A percentile compares a stretch with the other conserved stretches of the same genome.
These are phyloP conservation scores for Amphiduros pacificus DNA, from an alignment of 2,888 invertebrate genomes.

Conservation along the genomic window DNA sequence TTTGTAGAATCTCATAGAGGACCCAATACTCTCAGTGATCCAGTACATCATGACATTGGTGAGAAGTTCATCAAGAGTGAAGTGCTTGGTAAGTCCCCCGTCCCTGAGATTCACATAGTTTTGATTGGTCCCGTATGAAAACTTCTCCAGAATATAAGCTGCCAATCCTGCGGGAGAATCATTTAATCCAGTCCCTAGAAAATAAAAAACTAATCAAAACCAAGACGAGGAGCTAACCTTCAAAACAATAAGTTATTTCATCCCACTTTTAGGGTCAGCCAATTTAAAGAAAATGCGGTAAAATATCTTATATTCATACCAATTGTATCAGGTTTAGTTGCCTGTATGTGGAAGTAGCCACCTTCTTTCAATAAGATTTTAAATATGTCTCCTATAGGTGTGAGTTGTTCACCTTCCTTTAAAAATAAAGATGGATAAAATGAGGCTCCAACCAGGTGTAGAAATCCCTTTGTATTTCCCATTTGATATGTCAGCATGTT, in stretches of 20 bases:
- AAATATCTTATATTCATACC: too few relatives aligned
- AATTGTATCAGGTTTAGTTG: conserved; percentile 86
- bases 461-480: background rate
- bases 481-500: conserved; percentile 11
- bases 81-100: conserved; percentile 69
- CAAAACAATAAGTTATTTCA: too few relatives aligned
- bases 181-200: conserved; percentile 68
- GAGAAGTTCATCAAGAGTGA: conserved; percentile 71
- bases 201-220: background rate
- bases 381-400: conserved; percentile 36
- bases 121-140: conserved; percentile 73
- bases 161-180: conserved; percentile 85
- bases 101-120: conserved; percentile 61
- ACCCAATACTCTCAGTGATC: conserved; percentile 73
- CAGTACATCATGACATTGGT: conserved; percentile 85
- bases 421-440: conserved; percentile 3
- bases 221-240: too few relatives aligned
- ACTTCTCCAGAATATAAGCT: conserved; percentile 88
- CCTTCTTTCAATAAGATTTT: conserved; percentile 59
- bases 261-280: too few relatives aligned
- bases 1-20: conserved; percentile 75
- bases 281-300: too few relatives aligned
- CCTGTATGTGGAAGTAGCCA: conserved; percentile 74
- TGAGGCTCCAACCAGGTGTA: background rate
- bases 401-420: conserved; percentile 6